Percentiles rank a stretch among this genome's conserved stretches.
phyloP scores from a whole-genome alignment of 2,888 invertebrate genomes.

The Pasiphila rectangulata region DNA sequence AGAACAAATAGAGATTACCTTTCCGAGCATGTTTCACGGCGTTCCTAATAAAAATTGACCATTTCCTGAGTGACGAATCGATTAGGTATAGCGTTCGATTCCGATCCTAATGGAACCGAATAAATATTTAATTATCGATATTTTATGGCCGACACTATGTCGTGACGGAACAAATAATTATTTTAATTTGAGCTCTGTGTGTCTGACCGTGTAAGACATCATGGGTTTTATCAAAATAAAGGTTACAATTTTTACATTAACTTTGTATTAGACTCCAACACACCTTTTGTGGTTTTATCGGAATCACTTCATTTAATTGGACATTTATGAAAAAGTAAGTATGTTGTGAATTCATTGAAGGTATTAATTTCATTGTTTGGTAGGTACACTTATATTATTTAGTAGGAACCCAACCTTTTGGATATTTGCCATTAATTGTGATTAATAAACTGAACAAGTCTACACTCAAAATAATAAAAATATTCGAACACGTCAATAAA shows the following conservation, averaged over 20 bases:
- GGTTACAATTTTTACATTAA: too few relatives aligned
- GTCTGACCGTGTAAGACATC: slow-evolving; percentile 12
- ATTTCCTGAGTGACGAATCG: slow-evolving; percentile 72
- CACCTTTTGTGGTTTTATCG: too few relatives aligned
- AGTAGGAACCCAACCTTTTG: too few relatives aligned
- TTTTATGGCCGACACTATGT: slow-evolving; percentile 65
- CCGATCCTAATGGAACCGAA: slow-evolving; percentile 70
- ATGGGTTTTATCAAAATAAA: slow-evolving; percentile 1
- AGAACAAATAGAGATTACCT: slow-evolving; percentile 66
- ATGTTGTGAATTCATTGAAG: too few relatives aligned
- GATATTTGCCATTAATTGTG: neutral
- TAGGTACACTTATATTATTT: too few relatives aligned
- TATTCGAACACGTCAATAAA: slow-evolving; percentile 11
- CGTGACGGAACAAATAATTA: slow-evolving; percentile 64
- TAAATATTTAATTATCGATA: slow-evolving; percentile 76
- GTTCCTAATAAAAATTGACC: slow-evolving; percentile 61
- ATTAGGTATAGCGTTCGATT: slow-evolving; percentile 63
- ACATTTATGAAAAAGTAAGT: too few relatives aligned
- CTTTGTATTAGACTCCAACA: too few relatives aligned
- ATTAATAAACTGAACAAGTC: neutral
- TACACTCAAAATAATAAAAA: slow-evolving; percentile 5
- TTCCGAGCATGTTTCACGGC: slow-evolving; percentile 70
- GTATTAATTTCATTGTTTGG: neutral
- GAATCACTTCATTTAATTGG: too few relatives aligned
- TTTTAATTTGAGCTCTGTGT: slow-evolving; percentile 54